Evolutionary conservation across 2,888 invertebrate species (phyloP).

Genomic region (Scaptomyza parva): DNA sequence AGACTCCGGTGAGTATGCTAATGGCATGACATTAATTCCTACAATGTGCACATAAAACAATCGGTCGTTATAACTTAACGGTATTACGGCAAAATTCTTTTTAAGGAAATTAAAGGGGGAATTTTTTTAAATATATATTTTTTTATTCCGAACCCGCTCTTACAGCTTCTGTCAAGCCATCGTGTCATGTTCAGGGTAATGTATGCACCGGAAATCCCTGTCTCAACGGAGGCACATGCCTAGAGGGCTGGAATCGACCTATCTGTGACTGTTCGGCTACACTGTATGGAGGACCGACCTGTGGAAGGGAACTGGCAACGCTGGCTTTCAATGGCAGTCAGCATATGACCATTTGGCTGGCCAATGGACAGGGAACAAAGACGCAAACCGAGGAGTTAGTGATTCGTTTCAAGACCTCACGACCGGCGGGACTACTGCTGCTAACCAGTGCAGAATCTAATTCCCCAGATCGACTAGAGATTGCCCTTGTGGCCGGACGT

Average conservation of each 20-base stretch:
- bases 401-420: conserved; percentile 93
- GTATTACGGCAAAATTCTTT: neutral
- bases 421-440: conserved; percentile 91
- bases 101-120: neutral
- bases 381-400: conserved; percentile 96
- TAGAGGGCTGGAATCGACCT: conserved; percentile 98
- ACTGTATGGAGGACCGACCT: conserved; percentile 94
- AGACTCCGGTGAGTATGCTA: conserved; percentile 89
- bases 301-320: conserved; percentile 95
- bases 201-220: conserved; percentile 95
- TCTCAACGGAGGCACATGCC: conserved; percentile 94
- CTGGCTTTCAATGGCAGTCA: conserved; percentile 95
- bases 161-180: conserved; percentile 93
- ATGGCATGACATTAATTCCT: conserved; percentile 6
- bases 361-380: conserved; percentile 88
- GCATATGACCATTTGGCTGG: conserved; percentile 91
- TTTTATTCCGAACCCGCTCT: neutral
- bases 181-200: conserved; percentile 93
- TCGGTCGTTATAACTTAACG: neutral
- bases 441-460: conserved; percentile 91
- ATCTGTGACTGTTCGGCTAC: conserved; percentile 97
- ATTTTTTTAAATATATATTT: neutral
- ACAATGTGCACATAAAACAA: neutral
- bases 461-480: conserved; percentile 93
- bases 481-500: conserved; percentile 93